phyloP scores from a whole-genome alignment of 2,888 invertebrate genomes.

The Bombyx huttoni region DNA sequence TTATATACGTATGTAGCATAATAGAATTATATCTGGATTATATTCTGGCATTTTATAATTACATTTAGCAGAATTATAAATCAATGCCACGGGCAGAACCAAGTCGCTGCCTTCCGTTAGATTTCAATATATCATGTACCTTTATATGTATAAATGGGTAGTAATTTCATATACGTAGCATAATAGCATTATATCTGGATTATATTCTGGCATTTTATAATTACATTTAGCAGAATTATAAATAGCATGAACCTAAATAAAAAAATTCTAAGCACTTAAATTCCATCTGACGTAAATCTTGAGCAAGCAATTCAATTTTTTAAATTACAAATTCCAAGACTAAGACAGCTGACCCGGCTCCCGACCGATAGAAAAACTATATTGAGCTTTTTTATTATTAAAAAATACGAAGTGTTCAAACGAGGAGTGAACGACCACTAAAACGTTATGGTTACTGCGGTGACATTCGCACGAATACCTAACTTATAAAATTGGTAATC shows the following conservation, averaged over 20 bases:
- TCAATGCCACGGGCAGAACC: too few species aligned
- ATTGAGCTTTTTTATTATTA: conserved; percentile 51
- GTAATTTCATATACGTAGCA: too few species aligned
- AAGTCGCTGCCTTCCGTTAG: too few species aligned
- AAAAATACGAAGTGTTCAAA: conserved; percentile 59
- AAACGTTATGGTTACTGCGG: conserved; percentile 67
- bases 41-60: too few species aligned
- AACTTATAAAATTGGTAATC: conserved; percentile 66
- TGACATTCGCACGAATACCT: conserved; percentile 59
- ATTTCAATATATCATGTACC: too few species aligned
- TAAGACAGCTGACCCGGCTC: conserved; percentile 20
- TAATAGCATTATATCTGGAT: too few species aligned
- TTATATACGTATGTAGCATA: too few species aligned
- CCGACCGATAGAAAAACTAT: conserved; percentile 49
- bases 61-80: neutral
- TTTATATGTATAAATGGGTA: too few species aligned
- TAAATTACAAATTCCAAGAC: conserved; percentile 49
- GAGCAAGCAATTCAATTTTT: conserved; percentile 33
- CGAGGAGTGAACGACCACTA: conserved; percentile 61
- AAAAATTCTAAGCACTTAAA: neutral
- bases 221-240: neutral
- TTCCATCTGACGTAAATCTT: neutral
- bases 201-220: too few species aligned
- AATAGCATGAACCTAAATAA: neutral
- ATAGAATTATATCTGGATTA: too few species aligned